Evolutionary conservation across 2,797 vertebrate species (phyloP).

Genomic region (Schizopygopsis pylzovi): DNA sequence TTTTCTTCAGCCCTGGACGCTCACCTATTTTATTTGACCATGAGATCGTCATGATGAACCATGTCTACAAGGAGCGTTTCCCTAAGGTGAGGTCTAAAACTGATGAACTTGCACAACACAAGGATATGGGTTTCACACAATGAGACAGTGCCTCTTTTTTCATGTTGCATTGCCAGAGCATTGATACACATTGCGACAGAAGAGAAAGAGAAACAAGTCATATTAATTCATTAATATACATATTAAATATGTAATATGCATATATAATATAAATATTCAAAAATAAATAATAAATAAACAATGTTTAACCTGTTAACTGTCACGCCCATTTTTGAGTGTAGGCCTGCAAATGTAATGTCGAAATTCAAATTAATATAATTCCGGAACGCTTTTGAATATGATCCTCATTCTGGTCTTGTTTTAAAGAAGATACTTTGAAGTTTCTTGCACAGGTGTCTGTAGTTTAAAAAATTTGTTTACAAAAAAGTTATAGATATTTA

Average conservation of each 20-base stretch:
- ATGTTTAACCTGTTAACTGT: too few species aligned
- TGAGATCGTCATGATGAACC: conserved; percentile 99
- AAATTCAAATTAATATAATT: too few species aligned
- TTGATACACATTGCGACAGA: neutral
- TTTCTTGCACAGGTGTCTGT: too few species aligned
- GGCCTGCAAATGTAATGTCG: too few species aligned
- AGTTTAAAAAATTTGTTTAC: too few species aligned
- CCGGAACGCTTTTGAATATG: too few species aligned
- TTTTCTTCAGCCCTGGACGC: conserved; percentile 86
- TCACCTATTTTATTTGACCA: conserved; percentile 95
- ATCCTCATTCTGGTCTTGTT: too few species aligned
- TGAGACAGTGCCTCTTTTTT: neutral
- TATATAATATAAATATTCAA: neutral
- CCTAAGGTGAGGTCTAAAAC: conserved; percentile 86
- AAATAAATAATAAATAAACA: neutral
- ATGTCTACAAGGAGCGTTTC: conserved; percentile 99
- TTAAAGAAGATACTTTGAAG: too few species aligned
- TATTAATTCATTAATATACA: neutral
- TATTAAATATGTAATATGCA: neutral
- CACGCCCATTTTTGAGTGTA: too few species aligned
- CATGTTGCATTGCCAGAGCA: neutral
- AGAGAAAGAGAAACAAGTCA: neutral
- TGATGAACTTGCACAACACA: neutral
- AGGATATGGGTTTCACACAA: neutral
- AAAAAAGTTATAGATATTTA: too few species aligned